Percentiles rank a stretch among this genome's conserved stretches.
Evolutionary conservation across 2,797 vertebrate species (phyloP).

Genomic region (Karalla daura): DNA sequence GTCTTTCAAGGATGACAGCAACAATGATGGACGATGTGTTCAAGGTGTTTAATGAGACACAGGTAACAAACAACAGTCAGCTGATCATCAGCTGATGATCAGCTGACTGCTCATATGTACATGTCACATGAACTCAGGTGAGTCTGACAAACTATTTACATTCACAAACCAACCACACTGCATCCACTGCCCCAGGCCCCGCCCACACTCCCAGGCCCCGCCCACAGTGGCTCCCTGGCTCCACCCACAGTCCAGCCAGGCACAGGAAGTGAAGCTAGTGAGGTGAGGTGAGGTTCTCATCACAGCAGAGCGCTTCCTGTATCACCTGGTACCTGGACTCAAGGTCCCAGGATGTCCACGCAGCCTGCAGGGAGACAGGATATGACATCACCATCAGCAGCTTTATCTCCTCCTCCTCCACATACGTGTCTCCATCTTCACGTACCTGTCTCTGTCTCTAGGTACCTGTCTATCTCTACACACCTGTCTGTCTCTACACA

Average conservation of each 20-base stretch:
- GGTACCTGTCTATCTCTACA: neutral
- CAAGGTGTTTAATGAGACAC: constrained; percentile 78
- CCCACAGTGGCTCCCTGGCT: constrained; percentile 26
- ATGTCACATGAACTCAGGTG: constrained; percentile 52
- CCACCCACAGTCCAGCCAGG: constrained; percentile 21
- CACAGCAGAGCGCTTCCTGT: constrained; percentile 37
- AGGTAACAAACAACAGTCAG: constrained; percentile 44
- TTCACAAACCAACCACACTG: constrained; percentile 50
- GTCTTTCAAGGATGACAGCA: no score
- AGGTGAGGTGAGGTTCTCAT: no score
- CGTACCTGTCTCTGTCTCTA: neutral
- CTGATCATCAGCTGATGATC: neutral
- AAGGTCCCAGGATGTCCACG: constrained; percentile 44
- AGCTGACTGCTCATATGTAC: constrained; percentile 50
- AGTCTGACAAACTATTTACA: constrained; percentile 79
- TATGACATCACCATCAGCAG: neutral
- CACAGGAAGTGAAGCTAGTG: constrained; percentile 32
- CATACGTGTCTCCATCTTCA: neutral
- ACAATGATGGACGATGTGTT: no score
- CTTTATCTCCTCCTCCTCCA: neutral
- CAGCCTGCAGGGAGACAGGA: neutral
- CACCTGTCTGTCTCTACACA: no score
- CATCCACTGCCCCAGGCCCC: neutral
- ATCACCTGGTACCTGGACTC: constrained; percentile 26
- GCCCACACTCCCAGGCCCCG: constrained; percentile 9